Evolutionary conservation across 2,888 invertebrate species (phyloP).

Genomic region (Trachelus stipa): DNA sequence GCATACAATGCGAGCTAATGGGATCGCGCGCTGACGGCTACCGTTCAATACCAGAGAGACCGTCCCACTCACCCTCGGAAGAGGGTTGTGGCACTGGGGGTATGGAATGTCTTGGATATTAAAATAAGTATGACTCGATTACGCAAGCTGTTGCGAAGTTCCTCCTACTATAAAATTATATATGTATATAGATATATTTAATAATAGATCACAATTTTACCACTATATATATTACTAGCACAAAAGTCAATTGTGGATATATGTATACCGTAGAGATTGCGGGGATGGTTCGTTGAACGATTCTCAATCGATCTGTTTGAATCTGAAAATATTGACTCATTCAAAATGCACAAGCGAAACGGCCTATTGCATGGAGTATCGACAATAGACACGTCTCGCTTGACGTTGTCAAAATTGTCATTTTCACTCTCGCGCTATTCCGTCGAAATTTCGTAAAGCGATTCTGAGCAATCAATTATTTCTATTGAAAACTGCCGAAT

Average conservation of each 20-base stretch:
- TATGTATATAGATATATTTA: too few relatives aligned
- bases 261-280: too few relatives aligned
- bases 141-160: neutral
- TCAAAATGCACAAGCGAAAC: neutral
- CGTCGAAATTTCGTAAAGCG: neutral
- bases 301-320: too few relatives aligned
- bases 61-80: conserved; percentile 10
- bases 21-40: conserved; percentile 59
- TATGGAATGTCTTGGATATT: conserved; percentile 8
- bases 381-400: neutral
- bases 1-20: conserved; percentile 62
- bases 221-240: too few relatives aligned
- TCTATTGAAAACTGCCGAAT: neutral
- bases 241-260: too few relatives aligned
- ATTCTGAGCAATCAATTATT: neutral
- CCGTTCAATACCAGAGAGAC: conserved; percentile 45
- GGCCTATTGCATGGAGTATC: neutral
- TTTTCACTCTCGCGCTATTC: neutral
- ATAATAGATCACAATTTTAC: too few relatives aligned
- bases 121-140: conserved; percentile 14
- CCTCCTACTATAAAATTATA: too few relatives aligned
- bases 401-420: neutral
- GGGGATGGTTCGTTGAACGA: too few relatives aligned
- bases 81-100: neutral
- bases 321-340: neutral